Base-by-base conservation (phyloP, 2,113 vertebrate species). In the Catharus fuscescens region DNA sequence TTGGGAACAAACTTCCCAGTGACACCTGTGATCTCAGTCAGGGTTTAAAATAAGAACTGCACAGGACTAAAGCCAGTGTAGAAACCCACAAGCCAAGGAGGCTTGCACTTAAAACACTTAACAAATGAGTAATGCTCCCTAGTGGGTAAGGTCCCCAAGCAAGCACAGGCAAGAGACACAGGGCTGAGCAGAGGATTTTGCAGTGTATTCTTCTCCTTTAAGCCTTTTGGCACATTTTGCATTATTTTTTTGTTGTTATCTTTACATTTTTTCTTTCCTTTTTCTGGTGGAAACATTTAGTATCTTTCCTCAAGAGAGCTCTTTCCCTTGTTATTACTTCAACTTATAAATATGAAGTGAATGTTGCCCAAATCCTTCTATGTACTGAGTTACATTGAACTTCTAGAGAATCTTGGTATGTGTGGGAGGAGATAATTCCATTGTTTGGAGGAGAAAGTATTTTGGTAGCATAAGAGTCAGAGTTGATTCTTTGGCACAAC, bases 401-500 rank as follows among this genome's bases (percentile, higher is more conserved):
- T 93, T 87, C 26, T 69, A 94, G 84, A 89, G 48, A n/a, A 74
- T 85, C 57, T 89, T 81, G 66, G 70, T 89, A 79, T 91, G 80
- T 64, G 92, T 95, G 70, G 93, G 92, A 92, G 92, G 90, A 92
- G 38, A 91, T 87, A 96, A 93, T 95, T 90, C 90, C 56, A 84
- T 92, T 91, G 90, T 88, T 88, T 90, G 76, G 29, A 92, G 48
- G 38, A 89, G 65, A 93, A 86, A 93, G 77, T 97, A 89, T 91
- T 93, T 95, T 91, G 53, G 86, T 95, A 84, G 48, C 80, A 67
- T 25, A 57, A 88, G 56, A 86, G 86, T 77, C 60, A 59, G 62
- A 94, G 38, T 5, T 80, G 74, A 83, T 88, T 89, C 40, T 89
- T 47, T 89, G 65, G 40, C 65, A 60, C 69, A 40, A 57, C 8